Conservation (phyloP, 2,797 vertebrate genomes). For the Acridotheres tristis region DNA sequence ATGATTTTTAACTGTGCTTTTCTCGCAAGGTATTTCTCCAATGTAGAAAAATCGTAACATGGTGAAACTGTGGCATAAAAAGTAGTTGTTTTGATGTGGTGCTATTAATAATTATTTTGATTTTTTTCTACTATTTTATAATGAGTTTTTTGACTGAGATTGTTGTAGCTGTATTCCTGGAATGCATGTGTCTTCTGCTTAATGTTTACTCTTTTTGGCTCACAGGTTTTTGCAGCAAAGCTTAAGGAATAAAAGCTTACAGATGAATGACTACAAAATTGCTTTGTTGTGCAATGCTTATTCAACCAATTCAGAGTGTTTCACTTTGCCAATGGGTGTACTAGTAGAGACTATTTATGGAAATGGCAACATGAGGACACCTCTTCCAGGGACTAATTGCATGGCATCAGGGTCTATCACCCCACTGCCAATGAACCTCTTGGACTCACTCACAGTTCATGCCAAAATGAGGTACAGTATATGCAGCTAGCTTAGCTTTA, state of each 20-base stretch:
- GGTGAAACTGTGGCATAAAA: background rate
- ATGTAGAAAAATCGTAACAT: rapidly evolving
- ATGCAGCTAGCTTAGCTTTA: background rate
- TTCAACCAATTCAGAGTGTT: conserved; percentile 98
- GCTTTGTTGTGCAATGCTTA: conserved; percentile 97
- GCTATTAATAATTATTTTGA: background rate
- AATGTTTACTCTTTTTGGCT: background rate
- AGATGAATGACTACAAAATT: conserved; percentile 99
- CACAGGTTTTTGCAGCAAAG: conserved; percentile 96
- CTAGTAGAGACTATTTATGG: conserved; percentile 98
- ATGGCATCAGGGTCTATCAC: conserved; percentile 93
- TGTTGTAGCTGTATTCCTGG: background rate
- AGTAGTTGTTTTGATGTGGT: background rate
- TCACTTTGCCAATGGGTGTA: conserved; percentile 97
- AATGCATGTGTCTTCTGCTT: background rate
- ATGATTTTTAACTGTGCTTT: background rate
- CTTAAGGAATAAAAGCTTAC: conserved; percentile 92
- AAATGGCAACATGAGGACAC: conserved; percentile 90
- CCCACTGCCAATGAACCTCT: conserved; percentile 95
- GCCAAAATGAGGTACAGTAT: conserved; percentile 95
- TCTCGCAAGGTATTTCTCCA: background rate
- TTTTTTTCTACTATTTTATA: background rate
- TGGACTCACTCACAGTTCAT: conserved; percentile 97
- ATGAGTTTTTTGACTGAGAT: background rate
- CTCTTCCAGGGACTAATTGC: conserved; percentile 93